These are phyloP conservation scores for Erebia epiphron DNA, from an alignment of 2,888 invertebrate genomes.

Conservation along the genomic window DNA sequence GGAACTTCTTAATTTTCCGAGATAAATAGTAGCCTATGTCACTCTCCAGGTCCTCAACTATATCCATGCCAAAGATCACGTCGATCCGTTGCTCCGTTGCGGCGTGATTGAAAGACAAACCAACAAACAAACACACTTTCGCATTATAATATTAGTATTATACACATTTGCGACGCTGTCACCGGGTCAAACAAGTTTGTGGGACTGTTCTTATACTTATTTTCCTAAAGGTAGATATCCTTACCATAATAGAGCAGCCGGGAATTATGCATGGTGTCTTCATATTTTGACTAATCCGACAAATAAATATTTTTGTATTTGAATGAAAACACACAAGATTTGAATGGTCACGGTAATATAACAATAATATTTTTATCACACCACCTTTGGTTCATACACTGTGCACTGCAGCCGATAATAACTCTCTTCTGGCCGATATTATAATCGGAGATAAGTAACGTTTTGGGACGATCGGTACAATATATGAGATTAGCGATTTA, in stretches of 20 bases:
- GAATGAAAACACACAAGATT: too few relatives aligned
- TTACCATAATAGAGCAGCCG: conserved; percentile 64
- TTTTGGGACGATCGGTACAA: conserved; percentile 41
- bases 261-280: conserved; percentile 65
- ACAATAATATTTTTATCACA: conserved; percentile 36
- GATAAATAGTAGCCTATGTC: too few relatives aligned
- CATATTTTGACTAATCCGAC: conserved; percentile 48
- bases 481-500: conserved; percentile 24
- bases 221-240: conserved; percentile 43
- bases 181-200: too few relatives aligned
- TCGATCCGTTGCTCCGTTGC: too few relatives aligned
- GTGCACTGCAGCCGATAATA: conserved; percentile 44
- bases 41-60: too few relatives aligned
- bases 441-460: conserved; percentile 60
- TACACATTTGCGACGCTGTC: too few relatives aligned
- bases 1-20: too few relatives aligned
- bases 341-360: not conserved
- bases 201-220: too few relatives aligned
- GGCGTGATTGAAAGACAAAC: too few relatives aligned
- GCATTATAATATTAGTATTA: too few relatives aligned
- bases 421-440: conserved; percentile 45
- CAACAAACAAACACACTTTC: too few relatives aligned
- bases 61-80: too few relatives aligned
- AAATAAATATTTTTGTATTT: not conserved
- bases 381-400: conserved; percentile 13